Percentiles rank a stretch among this genome's conserved stretches.
These are phyloP conservation scores for Tolypeutes matacus DNA, from an alignment of 2,797 vertebrate genomes.

Conservation along the genomic window DNA sequence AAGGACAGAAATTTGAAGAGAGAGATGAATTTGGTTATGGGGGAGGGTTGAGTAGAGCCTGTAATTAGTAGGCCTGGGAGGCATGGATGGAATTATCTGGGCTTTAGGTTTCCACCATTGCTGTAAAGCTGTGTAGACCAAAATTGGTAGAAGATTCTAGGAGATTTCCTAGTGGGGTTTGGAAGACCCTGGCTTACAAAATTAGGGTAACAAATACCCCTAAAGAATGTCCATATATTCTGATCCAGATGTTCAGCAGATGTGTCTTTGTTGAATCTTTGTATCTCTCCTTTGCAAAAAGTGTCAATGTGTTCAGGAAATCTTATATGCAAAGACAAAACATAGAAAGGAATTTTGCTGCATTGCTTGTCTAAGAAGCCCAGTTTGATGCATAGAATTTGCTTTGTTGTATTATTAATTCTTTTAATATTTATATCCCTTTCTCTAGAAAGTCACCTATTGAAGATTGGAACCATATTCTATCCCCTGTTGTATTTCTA, in stretches of 20 bases:
- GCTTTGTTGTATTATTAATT: not conserved
- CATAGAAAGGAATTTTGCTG: not conserved
- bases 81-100: not conserved
- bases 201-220: not conserved
- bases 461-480: not conserved
- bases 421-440: not conserved
- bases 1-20: not conserved
- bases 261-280: not conserved
- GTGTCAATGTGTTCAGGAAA: not conserved
- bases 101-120: not conserved
- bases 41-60: not conserved
- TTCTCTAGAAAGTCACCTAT: constrained; percentile 18
- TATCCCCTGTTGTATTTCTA: not conserved
- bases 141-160: not conserved
- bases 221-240: not conserved
- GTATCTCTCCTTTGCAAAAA: not conserved
- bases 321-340: not conserved
- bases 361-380: not conserved
- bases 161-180: not conserved
- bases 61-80: not conserved
- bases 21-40: not conserved
- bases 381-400: not conserved
- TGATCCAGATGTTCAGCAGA: not conserved
- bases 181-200: not conserved
- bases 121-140: not conserved